A percentile compares a stretch with the other conserved stretches of the same genome.
Conservation (phyloP, 2,113 vertebrate genomes). For the Pipa parva region DNA sequence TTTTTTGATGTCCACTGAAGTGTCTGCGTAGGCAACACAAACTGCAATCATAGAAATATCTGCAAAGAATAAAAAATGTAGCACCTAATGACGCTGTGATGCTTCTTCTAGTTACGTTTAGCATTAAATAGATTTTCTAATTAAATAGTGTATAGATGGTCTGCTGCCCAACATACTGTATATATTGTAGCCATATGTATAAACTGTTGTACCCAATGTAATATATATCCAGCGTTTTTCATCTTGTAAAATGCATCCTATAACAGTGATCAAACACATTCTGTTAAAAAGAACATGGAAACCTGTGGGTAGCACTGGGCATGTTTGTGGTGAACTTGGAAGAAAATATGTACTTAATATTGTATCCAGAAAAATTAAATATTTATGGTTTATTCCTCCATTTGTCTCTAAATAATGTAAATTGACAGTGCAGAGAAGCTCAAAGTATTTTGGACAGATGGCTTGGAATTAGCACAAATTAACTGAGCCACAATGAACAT, state of each 20-base stretch:
- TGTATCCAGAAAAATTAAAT: constrained; percentile 23
- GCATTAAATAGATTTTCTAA: background rate
- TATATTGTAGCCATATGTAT: constrained; percentile 16
- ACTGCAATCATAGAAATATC: too few species aligned
- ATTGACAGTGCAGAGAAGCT: constrained; percentile 34
- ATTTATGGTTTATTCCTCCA: constrained; percentile 26
- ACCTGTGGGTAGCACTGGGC: background rate
- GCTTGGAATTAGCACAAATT: constrained; percentile 36
- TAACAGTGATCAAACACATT: background rate
- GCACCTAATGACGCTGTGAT: background rate
- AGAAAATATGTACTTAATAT: background rate
- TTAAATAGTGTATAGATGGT: constrained; percentile 1
- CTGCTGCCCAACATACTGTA: background rate
- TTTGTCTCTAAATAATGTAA: constrained; percentile 40
- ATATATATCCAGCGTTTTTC: too few species aligned
- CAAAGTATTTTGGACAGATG: constrained; percentile 38
- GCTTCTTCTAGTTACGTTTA: background rate
- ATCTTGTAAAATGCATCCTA: constrained; percentile 15
- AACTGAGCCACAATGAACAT: constrained; percentile 17
- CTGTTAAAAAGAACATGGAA: background rate
- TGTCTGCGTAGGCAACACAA: too few species aligned
- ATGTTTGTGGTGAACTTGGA: background rate
- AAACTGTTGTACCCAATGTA: too few species aligned
- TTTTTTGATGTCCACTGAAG: too few species aligned
- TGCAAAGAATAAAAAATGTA: background rate